Percentiles rank a stretch among this genome's conserved stretches.
phyloP scores from a whole-genome alignment of 1,140 invertebrate species.

The Yoshiicerus persimilis region DNA sequence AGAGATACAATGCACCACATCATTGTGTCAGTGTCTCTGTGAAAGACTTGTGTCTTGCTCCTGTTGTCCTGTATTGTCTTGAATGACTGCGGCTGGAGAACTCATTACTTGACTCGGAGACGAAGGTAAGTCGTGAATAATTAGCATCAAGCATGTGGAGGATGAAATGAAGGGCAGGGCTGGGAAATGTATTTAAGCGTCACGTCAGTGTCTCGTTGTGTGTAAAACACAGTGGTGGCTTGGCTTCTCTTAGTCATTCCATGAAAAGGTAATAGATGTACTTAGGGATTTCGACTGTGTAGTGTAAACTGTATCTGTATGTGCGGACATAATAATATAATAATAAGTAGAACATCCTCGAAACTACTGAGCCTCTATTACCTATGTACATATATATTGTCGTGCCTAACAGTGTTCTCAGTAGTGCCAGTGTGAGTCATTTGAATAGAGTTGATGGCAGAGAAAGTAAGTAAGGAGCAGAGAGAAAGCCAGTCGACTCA shows the following conservation, averaged over 20 bases:
- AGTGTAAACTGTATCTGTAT: too few relatives aligned
- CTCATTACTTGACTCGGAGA: not conserved
- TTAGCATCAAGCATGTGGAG: not conserved
- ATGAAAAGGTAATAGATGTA: not conserved
- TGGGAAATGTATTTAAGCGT: not conserved
- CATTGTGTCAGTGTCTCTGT: not conserved
- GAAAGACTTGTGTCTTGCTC: not conserved
- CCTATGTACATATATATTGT: too few relatives aligned
- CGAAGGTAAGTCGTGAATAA: slow-evolving; percentile 19
- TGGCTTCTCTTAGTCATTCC: too few relatives aligned
- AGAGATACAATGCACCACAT: too few relatives aligned
- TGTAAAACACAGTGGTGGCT: not conserved
- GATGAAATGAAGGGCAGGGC: not conserved
- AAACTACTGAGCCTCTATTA: too few relatives aligned
- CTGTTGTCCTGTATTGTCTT: not conserved
- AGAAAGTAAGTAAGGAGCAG: not conserved
- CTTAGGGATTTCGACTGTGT: not conserved
- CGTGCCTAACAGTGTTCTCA: not conserved
- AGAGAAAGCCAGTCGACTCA: not conserved
- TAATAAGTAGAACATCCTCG: not conserved
- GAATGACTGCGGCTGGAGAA: not conserved
- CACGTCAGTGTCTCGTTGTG: not conserved
- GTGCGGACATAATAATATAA: not conserved
- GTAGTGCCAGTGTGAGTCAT: not conserved
- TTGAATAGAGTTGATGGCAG: not conserved